Evolutionary conservation across 2,797 vertebrate genomes (phyloP), one percentile per base, ranked within the genome.

Genomic region (Eulemur mongoz): DNA sequence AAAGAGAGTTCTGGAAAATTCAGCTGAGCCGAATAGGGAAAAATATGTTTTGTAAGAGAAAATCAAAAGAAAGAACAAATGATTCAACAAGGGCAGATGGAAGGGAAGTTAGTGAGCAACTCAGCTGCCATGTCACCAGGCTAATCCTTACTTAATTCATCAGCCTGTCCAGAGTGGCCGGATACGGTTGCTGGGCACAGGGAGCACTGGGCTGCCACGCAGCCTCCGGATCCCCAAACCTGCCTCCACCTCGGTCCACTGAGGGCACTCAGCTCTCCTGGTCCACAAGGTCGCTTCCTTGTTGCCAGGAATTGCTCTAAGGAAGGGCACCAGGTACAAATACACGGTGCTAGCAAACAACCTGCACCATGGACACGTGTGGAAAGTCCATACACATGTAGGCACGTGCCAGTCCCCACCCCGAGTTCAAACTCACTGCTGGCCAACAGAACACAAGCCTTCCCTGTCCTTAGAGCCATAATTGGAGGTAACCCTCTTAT

Each of bases 221-320:
- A 38, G 35, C 32, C 2, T 2, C 45, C 7, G 0, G 9, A 14
- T 65, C 75, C 65, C 78, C 78, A 89, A 65, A 70, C 5, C 45
- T 43, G 13, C 48, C 50, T 54, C 38, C 63, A 20, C 75, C 4
- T 1, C 48, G 9, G 48, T 18, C 4, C 4, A 8, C 59, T 76
- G 7, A n/a, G 83, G 32, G 57, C 52, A 50, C 18, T 70, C 50
- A 32, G 86, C 45, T 78, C 32, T 92, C 43, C 45, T 2, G 22
- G 92, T 57, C 88, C 84, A 75, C 43, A 57, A 85, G 35, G 70
- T 73, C 48, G 72, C 65, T 96, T 96, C 70, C 88, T 63, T 4
- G 25, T 92, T 75, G 82, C 88, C 90, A 80, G 88, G 88, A 90
- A 86, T 91, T 5, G 4, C 63, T 59, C 50, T 70, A 57, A 61